Conservation (phyloP, 2,113 vertebrate species). For the Hippopotamus amphibius region DNA sequence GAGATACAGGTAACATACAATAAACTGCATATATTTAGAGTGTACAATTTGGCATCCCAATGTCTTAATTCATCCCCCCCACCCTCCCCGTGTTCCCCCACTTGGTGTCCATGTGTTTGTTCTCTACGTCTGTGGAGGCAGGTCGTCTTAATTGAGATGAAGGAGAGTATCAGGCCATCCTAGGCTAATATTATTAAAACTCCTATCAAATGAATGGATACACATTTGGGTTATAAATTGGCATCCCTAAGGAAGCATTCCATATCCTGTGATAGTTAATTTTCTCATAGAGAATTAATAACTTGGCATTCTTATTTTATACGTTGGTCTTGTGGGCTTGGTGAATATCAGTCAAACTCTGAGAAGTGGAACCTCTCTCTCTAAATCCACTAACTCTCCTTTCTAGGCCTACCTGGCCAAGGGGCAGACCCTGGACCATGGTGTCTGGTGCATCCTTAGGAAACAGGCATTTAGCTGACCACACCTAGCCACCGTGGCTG, state of each 20-base stretch:
- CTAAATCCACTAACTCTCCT: not conserved
- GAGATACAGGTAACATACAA: no score
- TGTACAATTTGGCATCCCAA: no score
- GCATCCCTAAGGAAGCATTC: not conserved
- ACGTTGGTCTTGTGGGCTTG: not conserved
- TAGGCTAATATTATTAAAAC: not conserved
- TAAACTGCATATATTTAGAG: no score
- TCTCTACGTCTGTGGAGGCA: no score
- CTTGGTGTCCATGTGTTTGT: no score
- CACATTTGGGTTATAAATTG: not conserved
- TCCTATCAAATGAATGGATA: not conserved
- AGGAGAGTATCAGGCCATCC: not conserved
- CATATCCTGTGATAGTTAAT: not conserved
- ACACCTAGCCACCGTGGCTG: not conserved
- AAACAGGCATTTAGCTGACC: not conserved
- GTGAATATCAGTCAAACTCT: not conserved
- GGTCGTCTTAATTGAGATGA: not conserved
- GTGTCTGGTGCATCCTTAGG: not conserved
- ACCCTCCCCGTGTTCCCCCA: no score
- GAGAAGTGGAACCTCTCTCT: not conserved
- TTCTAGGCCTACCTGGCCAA: not conserved
- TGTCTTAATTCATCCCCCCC: no score
- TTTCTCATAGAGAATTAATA: slow-evolving; percentile 13
- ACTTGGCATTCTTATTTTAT: not conserved
- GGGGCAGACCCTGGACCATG: not conserved